Conservation (phyloP, 2,797 vertebrate species). For the Macrochelys suwanniensis region DNA sequence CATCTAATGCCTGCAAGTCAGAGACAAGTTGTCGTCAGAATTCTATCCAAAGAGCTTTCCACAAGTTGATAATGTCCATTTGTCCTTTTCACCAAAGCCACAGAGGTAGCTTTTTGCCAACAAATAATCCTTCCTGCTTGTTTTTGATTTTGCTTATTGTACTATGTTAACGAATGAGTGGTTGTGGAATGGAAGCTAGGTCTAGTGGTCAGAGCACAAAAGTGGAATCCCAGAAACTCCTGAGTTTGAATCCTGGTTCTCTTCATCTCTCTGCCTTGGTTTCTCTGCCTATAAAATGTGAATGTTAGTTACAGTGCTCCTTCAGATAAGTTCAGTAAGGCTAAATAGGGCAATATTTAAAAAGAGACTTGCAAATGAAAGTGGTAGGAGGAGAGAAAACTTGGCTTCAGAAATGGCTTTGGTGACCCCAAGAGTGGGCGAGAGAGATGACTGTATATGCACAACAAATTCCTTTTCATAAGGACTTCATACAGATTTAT, state of each 20-base stretch:
- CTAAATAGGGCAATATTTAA: not conserved
- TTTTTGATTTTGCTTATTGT: conserved; percentile 31
- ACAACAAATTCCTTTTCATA: not conserved
- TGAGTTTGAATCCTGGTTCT: not conserved
- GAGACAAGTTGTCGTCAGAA: conserved; percentile 19
- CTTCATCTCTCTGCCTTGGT: not conserved
- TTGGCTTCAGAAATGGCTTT: not conserved
- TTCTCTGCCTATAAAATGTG: not conserved
- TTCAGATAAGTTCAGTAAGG: not conserved
- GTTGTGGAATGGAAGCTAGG: not conserved
- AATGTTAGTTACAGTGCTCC: not conserved
- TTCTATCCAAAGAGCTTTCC: conserved; percentile 43
- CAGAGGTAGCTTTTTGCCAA: conserved; percentile 34
- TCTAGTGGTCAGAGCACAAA: not conserved
- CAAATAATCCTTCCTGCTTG: not conserved
- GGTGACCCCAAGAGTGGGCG: not conserved
- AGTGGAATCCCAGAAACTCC: not conserved
- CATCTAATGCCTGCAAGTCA: not conserved
- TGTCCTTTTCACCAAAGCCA: not conserved
- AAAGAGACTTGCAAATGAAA: not conserved
- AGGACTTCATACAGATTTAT: not conserved
- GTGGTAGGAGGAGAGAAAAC: not conserved
- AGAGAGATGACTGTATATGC: not conserved
- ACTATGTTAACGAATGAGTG: not conserved
- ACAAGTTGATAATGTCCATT: conserved; percentile 25